Evolutionary conservation across 1,140 invertebrate genomes (phyloP).

Genomic region (Neoseiulus cucumeris): DNA sequence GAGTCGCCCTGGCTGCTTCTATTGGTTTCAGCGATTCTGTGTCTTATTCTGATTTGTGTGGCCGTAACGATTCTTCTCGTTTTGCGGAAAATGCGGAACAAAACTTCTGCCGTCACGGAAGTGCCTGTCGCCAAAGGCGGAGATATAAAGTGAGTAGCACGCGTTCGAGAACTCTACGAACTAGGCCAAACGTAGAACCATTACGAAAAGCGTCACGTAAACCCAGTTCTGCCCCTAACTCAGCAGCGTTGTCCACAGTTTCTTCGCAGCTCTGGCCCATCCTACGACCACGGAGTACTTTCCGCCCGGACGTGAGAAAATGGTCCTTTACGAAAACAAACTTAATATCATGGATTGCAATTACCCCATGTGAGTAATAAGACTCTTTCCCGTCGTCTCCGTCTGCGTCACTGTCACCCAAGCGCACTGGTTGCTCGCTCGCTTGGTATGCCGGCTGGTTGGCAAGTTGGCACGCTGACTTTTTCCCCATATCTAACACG

Average conservation of each 20-base stretch:
- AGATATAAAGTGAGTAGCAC: background rate
- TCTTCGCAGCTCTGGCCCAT: constrained; percentile 3
- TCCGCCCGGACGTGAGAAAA: background rate
- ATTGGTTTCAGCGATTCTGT: background rate
- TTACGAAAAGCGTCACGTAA: background rate
- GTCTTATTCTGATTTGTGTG: constrained; percentile 5
- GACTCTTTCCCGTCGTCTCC: too few species aligned
- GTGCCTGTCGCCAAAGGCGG: background rate
- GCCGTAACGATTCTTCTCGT: background rate
- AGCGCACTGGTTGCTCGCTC: too few species aligned
- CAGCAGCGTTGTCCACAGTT: background rate
- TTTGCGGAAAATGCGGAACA: background rate
- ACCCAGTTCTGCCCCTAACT: too few species aligned
- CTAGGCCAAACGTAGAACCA: background rate
- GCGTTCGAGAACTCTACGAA: background rate
- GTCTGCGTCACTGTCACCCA: too few species aligned
- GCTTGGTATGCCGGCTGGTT: too few species aligned
- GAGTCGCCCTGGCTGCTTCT: background rate
- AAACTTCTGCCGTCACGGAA: background rate
- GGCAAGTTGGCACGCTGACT: too few species aligned
- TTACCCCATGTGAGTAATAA: background rate
- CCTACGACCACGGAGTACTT: background rate
- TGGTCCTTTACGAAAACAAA: constrained; percentile 10
- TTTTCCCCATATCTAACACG: too few species aligned
- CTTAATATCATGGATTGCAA: constrained; percentile 4